Evolutionary conservation across 2,113 vertebrate genomes (phyloP).

Genomic region (Phalacrocorax brasilianus): DNA sequence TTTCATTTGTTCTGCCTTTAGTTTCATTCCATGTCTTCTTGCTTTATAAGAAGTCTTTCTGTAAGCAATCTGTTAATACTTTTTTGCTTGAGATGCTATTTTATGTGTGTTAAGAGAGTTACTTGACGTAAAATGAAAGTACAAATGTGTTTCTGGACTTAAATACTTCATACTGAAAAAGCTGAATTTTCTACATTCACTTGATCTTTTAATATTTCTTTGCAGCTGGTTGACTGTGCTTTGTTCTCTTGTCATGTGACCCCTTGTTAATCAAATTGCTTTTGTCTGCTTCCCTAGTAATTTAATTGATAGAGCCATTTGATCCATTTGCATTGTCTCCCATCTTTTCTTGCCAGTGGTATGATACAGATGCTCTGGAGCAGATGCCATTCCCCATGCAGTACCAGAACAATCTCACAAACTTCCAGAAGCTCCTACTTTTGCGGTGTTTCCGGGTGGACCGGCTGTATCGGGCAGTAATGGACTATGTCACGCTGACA

Average conservation of each 20-base stretch:
- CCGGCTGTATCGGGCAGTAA: constrained; percentile 90
- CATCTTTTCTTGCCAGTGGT: constrained; percentile 81
- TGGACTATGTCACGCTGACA: constrained; percentile 82
- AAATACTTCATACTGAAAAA: not conserved
- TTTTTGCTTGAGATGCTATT: not conserved
- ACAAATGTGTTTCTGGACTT: not conserved
- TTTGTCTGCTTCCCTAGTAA: not conserved
- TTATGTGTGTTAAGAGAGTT: not conserved
- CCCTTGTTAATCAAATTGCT: not conserved
- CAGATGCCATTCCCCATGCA: constrained; percentile 80
- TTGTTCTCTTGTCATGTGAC: not conserved
- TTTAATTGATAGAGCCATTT: not conserved
- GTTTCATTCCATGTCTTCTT: not conserved
- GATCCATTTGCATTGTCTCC: not conserved
- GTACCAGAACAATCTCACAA: constrained; percentile 75
- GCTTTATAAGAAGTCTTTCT: not conserved
- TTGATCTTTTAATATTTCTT: not conserved
- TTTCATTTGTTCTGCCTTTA: not conserved
- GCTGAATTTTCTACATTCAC: not conserved
- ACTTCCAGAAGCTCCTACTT: constrained; percentile 90
- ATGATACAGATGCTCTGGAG: constrained; percentile 85
- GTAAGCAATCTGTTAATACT: not conserved
- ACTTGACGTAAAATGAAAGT: not conserved
- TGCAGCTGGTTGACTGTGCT: not conserved
- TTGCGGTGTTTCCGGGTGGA: constrained; percentile 94